Evolutionary conservation across 2,888 invertebrate genomes (phyloP), one percentile per base, ranked within the genome.

Genomic region (Eilema griseolum): DNA sequence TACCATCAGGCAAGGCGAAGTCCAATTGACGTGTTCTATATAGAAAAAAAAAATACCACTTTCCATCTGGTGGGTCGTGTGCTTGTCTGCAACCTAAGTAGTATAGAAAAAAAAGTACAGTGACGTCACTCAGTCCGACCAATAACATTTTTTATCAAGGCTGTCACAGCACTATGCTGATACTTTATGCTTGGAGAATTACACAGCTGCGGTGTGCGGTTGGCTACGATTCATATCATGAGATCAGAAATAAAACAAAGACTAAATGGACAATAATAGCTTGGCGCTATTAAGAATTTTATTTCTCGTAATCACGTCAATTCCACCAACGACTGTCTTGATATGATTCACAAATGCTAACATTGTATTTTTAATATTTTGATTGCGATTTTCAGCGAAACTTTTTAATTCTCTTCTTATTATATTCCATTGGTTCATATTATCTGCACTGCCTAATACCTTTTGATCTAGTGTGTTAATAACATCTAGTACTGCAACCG

Each of bases 401-500:
- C 23, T 24, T 2, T 33, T 31, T 8, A 66, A 1, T 33, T 31
- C 14, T 10, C 10, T 24, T 24, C 23, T 56, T 20, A 66, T 66
- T 11, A 2, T 23, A 31, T 26, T 60, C 67, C 67, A 68, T 56
- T 23, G 8, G 26, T 23, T 16, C 10, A 56, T 16, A 68, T 68
- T 68, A 12, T 33, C 37, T 3, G 8, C 37, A 26, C 1, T 56
- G 1, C 5, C 24, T 20, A 56, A 37, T 4, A 68, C 31, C 24
- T 68, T 68, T 16, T 62, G 28, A 20, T 68, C 63, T 14, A 69
- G 28, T 0, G 7, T 41, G 4, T 86, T 79, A 11, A 88, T 7
- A 5, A 88, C 65, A 8, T 85, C 82, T 16, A 87, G 68, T 20
- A 86, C 73, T 0, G 84, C 84, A 14, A 86, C 61, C 0, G 89